Conservation (phyloP, 1,140 invertebrate species). For the Cotesia glomerata region DNA sequence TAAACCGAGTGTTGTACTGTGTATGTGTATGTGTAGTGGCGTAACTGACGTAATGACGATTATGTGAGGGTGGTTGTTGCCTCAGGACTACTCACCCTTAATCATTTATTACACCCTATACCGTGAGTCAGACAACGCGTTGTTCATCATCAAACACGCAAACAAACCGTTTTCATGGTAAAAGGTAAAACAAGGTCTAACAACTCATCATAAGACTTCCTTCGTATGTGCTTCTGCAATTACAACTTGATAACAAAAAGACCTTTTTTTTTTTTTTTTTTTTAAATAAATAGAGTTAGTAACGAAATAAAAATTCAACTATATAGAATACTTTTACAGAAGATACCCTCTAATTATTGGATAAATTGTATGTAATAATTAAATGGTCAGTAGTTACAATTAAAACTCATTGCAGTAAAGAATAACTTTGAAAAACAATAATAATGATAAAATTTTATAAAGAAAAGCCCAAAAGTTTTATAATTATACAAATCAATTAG, state of each 20-base stretch:
- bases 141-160: conserved; percentile 17
- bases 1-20: no score
- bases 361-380: no score
- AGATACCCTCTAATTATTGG: no score
- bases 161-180: conserved; percentile 10
- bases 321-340: no score
- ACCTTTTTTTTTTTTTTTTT: no score
- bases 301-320: no score
- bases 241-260: background rate
- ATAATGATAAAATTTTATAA: no score
- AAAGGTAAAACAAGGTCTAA: conserved; percentile 1
- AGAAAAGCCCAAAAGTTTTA: background rate
- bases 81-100: conserved; percentile 8
- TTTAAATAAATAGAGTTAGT: no score
- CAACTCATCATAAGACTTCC: conserved; percentile 8
- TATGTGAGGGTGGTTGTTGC: conserved; percentile 2
- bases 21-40: background rate
- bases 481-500: no score
- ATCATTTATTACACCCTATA: conserved; percentile 8
- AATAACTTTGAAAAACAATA: no score
- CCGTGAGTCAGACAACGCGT: conserved; percentile 12
- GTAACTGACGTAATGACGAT: conserved; percentile 6
- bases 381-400: no score
- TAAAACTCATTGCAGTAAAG: no score
- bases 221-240: background rate